Evolutionary conservation across 2,888 invertebrate genomes (phyloP).

Genomic region (Drosophila quinaria): DNA sequence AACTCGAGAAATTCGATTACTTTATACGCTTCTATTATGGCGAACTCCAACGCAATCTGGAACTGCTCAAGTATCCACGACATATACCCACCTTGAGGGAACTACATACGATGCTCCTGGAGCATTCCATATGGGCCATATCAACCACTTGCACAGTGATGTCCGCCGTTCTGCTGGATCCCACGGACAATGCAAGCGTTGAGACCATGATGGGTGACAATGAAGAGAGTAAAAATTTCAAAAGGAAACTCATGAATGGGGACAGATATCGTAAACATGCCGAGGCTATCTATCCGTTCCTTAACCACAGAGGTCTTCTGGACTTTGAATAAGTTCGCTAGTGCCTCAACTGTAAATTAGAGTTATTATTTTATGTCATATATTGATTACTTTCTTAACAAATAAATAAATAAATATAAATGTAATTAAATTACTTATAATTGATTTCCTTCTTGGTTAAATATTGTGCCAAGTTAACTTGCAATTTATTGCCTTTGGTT

Average conservation of each 20-base stretch:
- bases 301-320: slow-evolving; percentile 68
- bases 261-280: slow-evolving; percentile 65
- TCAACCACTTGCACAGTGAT: slow-evolving; percentile 45
- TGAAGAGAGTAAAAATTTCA: slow-evolving; percentile 43
- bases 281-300: slow-evolving; percentile 69
- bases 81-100: slow-evolving; percentile 64
- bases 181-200: slow-evolving; percentile 61
- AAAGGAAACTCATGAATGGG: slow-evolving; percentile 45
- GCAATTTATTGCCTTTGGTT: slow-evolving; percentile 45
- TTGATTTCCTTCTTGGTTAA: neutral
- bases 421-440: neutral
- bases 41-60: slow-evolving; percentile 64
- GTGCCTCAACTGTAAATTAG: slow-evolving; percentile 1
- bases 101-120: slow-evolving; percentile 34
- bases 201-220: slow-evolving; percentile 45
- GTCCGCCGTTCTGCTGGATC: slow-evolving; percentile 66
- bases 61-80: slow-evolving; percentile 65
- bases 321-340: slow-evolving; percentile 40
- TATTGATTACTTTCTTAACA: neutral
- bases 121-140: slow-evolving; percentile 36
- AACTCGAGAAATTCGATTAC: slow-evolving; percentile 81
- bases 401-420: neutral
- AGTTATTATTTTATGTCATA: slow-evolving; percentile 1
- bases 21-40: slow-evolving; percentile 81
- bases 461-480: slow-evolving; percentile 16